These are phyloP conservation scores for Amniataba percoides DNA, from an alignment of 2,797 vertebrate genomes.

Conservation along the genomic window DNA sequence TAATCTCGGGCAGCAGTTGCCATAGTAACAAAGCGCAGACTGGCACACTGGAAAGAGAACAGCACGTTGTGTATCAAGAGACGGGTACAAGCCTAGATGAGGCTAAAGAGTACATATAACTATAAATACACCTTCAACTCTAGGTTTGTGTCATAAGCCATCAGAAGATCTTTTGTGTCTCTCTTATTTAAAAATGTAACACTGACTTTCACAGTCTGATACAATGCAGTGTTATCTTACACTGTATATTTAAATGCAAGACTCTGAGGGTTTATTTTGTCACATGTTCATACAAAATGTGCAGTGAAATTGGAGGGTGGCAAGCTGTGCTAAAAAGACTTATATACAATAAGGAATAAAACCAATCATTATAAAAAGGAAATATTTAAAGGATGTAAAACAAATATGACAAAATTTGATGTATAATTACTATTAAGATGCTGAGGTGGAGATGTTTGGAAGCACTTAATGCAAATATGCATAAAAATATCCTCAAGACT, in stretches of 20 bases:
- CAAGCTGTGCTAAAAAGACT: too few species aligned
- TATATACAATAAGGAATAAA: too few species aligned
- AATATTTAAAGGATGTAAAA: neutral
- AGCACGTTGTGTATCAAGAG: constrained; percentile 23
- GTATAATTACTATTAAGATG: neutral
- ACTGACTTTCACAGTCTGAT: neutral
- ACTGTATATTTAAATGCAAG: neutral
- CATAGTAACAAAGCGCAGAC: constrained; percentile 54
- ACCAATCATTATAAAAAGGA: neutral
- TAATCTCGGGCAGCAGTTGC: constrained; percentile 52
- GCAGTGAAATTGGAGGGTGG: neutral
- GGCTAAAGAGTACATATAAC: constrained; percentile 4
- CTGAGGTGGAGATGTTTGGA: neutral
- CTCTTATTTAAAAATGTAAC: constrained; percentile 5
- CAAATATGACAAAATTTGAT: neutral
- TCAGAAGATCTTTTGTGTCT: neutral
- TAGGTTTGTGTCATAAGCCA: neutral
- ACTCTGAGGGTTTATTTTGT: neutral
- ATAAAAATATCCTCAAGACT: too few species aligned
- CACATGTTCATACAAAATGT: neutral
- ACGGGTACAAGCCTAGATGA: constrained; percentile 19
- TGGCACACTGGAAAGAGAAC: constrained; percentile 25
- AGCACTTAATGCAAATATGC: neutral
- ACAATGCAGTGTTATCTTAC: neutral
- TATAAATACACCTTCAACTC: constrained; percentile 1